Evolutionary conservation across 2,113 vertebrate genomes (phyloP).

Genomic region (Oceanodroma tethys): DNA sequence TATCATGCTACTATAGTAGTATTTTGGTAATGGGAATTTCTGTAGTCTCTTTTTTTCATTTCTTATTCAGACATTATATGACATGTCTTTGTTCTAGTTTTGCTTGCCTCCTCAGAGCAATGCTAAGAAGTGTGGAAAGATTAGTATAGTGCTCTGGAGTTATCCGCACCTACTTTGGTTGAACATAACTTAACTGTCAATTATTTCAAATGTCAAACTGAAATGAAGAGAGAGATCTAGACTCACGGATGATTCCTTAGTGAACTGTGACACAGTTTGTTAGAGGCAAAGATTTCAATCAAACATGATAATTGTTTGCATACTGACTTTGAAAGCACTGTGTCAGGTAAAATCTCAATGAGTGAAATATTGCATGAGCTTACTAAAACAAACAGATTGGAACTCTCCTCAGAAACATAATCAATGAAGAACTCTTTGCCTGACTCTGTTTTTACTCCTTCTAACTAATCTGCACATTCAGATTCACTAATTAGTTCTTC

Average conservation of each 20-base stretch:
- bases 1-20: background rate
- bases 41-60: background rate
- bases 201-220: background rate
- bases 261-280: background rate
- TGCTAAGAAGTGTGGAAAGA: background rate
- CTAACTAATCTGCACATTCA: background rate
- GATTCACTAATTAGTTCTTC: too few relatives aligned
- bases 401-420: background rate
- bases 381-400: background rate
- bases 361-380: background rate
- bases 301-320: background rate
- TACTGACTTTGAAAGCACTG: background rate
- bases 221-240: background rate
- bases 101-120: background rate
- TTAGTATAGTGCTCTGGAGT: background rate
- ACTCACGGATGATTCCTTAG: background rate
- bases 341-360: background rate
- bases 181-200: background rate
- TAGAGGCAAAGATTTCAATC: background rate
- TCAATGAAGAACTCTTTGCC: background rate
- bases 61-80: background rate
- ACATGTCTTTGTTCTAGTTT: background rate
- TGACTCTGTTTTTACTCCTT: background rate
- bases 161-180: background rate
- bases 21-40: background rate